Conservation (phyloP, 2,113 vertebrate species). For the Carettochelys insculpta region DNA sequence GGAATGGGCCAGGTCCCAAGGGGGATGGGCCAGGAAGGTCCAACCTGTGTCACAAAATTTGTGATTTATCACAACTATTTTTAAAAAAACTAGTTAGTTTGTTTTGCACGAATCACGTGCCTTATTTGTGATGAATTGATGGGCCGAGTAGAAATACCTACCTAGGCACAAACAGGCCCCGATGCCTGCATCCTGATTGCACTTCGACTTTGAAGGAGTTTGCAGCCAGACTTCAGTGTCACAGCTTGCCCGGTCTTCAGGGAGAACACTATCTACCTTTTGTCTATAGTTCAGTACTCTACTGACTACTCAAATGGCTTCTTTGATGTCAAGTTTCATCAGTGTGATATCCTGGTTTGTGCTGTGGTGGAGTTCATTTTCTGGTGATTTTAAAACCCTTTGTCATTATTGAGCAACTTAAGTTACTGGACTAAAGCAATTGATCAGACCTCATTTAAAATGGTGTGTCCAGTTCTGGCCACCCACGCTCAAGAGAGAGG, state of each 20-base stretch:
- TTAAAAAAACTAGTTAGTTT: too few species aligned
- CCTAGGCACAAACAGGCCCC: neutral
- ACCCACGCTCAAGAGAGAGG: neutral
- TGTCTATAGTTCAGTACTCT: neutral
- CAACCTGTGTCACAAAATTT: too few species aligned
- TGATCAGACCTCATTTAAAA: too few species aligned
- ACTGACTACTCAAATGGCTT: neutral
- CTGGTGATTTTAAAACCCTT: neutral
- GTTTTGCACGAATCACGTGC: too few species aligned
- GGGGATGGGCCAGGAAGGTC: too few species aligned
- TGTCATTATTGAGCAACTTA: neutral
- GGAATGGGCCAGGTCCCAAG: too few species aligned
- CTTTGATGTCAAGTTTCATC: neutral
- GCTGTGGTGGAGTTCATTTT: rapidly evolving
- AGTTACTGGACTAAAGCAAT: neutral
- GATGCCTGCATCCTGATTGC: neutral
- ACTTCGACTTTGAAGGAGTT: neutral
- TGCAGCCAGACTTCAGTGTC: neutral
- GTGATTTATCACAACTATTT: too few species aligned
- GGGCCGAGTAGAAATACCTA: neutral
- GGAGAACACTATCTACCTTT: neutral
- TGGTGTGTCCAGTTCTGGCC: neutral
- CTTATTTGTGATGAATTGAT: too few species aligned
- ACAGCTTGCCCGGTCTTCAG: neutral
- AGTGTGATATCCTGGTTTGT: rapidly evolving